A percentile compares a stretch with the other conserved stretches of the same genome.
Conservation (phyloP, 2,797 vertebrate genomes). For the Syngnathus rostellatus region DNA sequence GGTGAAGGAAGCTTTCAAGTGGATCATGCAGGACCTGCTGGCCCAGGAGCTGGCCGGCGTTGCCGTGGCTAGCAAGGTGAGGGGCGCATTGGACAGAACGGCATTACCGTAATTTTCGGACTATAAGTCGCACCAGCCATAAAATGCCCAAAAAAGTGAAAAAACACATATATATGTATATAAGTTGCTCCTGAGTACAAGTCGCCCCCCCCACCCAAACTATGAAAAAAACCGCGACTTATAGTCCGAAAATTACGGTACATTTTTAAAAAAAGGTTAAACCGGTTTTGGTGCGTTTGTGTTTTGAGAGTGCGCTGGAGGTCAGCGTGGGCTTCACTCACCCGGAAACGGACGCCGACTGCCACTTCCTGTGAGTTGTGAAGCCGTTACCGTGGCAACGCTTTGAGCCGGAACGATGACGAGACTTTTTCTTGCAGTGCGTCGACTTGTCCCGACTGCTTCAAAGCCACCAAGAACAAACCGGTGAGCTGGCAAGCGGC, state of each 20-base stretch:
- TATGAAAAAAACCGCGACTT: too few relatives aligned
- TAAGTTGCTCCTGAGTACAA: too few relatives aligned
- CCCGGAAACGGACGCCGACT: constrained; percentile 83
- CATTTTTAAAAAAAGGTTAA: too few relatives aligned
- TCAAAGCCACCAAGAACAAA: constrained; percentile 91
- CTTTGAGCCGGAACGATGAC: neutral
- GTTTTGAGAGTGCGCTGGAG: constrained; percentile 84
- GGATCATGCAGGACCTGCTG: constrained; percentile 69
- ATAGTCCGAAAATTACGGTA: too few relatives aligned
- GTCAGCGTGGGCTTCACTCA: constrained; percentile 87
- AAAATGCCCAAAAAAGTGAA: too few relatives aligned
- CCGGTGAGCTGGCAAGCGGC: constrained; percentile 64
- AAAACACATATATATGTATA: too few relatives aligned
- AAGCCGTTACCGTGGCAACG: neutral
- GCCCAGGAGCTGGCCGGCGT: constrained; percentile 78
- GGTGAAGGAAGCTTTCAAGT: constrained; percentile 95
- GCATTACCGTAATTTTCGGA: too few relatives aligned
- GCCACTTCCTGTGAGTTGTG: constrained; percentile 89
- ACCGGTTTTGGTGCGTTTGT: constrained; percentile 18
- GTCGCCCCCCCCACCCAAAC: too few relatives aligned
- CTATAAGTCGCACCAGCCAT: too few relatives aligned
- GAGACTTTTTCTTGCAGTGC: constrained; percentile 63
- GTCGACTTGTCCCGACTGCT: constrained; percentile 79
- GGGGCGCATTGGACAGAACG: neutral
- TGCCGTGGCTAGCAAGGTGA: constrained; percentile 79